Evolutionary conservation across 2,797 vertebrate genomes (phyloP).

Genomic region (Microtus californicus): DNA sequence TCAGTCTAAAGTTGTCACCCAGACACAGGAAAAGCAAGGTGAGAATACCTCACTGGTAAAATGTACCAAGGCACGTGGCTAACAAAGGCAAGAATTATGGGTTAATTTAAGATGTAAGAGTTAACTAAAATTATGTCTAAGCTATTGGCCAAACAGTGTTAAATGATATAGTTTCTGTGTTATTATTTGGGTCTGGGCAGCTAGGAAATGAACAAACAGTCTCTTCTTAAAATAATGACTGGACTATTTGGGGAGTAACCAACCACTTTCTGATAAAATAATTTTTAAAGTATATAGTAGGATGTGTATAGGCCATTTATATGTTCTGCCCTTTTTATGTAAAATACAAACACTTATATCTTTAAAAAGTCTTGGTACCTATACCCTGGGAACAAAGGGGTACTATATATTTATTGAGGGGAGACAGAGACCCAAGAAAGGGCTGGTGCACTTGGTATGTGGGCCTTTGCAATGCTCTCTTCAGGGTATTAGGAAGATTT

Average conservation of each 20-base stretch:
- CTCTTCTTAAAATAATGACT: background rate
- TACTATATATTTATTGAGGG: background rate
- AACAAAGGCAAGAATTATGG: too few species aligned
- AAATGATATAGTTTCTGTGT: too few species aligned
- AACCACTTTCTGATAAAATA: background rate
- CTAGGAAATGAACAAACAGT: too few species aligned
- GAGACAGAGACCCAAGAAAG: background rate
- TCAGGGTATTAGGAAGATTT: background rate
- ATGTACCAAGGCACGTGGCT: too few species aligned
- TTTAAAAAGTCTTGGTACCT: background rate
- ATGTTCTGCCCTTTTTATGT: background rate
- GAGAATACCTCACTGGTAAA: too few species aligned
- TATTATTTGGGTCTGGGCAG: too few species aligned
- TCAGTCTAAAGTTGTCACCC: too few species aligned
- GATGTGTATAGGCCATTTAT: background rate
- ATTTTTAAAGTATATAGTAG: background rate
- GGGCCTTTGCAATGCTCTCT: background rate
- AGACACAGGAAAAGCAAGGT: too few species aligned
- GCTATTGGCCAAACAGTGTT: too few species aligned
- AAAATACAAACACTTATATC: background rate
- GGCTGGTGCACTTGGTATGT: background rate
- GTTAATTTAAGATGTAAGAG: too few species aligned
- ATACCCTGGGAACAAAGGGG: background rate
- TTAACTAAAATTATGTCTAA: too few species aligned
- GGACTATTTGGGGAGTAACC: background rate